Percentiles rank a stretch among this genome's conserved stretches.
These are phyloP conservation scores for Echinops telfairi DNA, from an alignment of 2,113 vertebrate genomes.

Conservation along the genomic window DNA sequence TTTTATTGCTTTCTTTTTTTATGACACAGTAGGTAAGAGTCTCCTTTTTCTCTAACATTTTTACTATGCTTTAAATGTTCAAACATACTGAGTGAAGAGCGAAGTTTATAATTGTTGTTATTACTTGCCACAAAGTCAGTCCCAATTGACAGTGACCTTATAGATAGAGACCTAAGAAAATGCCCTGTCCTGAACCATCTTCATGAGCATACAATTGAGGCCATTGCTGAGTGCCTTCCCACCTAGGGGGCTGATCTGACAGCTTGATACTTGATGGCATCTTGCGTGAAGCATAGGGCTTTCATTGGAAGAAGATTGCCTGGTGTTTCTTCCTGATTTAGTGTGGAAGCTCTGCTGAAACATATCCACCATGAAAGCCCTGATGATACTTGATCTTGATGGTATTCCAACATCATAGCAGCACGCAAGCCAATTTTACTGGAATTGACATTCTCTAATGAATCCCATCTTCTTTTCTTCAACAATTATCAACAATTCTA, in stretches of 20 bases:
- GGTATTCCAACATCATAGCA: background rate
- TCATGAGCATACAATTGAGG: background rate
- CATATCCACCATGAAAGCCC: background rate
- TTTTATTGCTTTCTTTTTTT: conserved; percentile 1
- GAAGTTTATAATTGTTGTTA: conserved; percentile 36
- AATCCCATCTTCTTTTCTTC: background rate
- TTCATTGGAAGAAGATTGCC: background rate
- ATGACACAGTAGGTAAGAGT: background rate
- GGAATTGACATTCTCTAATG: background rate
- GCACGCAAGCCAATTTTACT: background rate
- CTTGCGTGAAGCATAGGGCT: background rate
- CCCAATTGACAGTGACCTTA: background rate
- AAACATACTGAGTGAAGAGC: background rate
- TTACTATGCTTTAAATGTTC: background rate
- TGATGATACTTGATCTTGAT: background rate
- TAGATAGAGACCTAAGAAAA: background rate
- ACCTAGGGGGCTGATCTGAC: background rate
- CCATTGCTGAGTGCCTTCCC: background rate
- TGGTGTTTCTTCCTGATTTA: background rate
- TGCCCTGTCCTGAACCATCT: background rate
- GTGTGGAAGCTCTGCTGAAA: background rate
- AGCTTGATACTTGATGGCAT: background rate
- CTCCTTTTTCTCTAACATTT: background rate
- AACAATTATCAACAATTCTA: background rate
- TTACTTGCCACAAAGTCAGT: background rate